Percentiles rank a stretch among this genome's conserved stretches.
Evolutionary conservation across 2,797 vertebrate genomes (phyloP).

Genomic region (Valencia hispanica): DNA sequence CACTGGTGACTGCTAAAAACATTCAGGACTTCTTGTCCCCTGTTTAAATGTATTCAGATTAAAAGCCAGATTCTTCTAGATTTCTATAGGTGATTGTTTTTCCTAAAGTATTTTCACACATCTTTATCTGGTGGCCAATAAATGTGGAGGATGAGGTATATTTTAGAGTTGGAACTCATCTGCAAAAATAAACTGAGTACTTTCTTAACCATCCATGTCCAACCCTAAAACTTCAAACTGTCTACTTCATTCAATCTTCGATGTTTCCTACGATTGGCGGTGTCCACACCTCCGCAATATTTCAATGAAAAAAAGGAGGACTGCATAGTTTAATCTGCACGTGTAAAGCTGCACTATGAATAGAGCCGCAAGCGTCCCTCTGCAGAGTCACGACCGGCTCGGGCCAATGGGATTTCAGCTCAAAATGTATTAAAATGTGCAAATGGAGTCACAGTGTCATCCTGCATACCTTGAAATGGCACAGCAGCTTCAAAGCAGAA

Average conservation of each 20-base stretch:
- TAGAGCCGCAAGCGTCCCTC: not conserved
- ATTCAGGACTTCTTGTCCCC: not conserved
- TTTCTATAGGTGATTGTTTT: not conserved
- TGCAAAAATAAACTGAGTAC: not conserved
- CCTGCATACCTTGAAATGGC: not conserved
- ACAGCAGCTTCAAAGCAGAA: not conserved
- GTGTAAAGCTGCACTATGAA: slow-evolving; percentile 3
- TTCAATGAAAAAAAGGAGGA: not conserved
- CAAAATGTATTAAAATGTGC: slow-evolving; percentile 9
- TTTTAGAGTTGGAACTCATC: not conserved
- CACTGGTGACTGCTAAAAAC: not conserved
- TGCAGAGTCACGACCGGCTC: not conserved
- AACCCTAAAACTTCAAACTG: not conserved
- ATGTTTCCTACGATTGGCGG: not conserved
- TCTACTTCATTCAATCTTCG: not conserved
- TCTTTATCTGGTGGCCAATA: not conserved
- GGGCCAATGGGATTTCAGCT: not conserved
- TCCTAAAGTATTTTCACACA: not conserved
- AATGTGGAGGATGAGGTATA: not conserved
- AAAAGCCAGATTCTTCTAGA: not conserved
- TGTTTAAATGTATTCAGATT: not conserved
- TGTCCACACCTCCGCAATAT: not conserved
- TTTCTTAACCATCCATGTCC: not conserved
- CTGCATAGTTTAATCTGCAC: slow-evolving; percentile 1
- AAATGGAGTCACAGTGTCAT: not conserved